phyloP scores from a whole-genome alignment of 2,888 invertebrate genomes.

The Ctena decussata region DNA sequence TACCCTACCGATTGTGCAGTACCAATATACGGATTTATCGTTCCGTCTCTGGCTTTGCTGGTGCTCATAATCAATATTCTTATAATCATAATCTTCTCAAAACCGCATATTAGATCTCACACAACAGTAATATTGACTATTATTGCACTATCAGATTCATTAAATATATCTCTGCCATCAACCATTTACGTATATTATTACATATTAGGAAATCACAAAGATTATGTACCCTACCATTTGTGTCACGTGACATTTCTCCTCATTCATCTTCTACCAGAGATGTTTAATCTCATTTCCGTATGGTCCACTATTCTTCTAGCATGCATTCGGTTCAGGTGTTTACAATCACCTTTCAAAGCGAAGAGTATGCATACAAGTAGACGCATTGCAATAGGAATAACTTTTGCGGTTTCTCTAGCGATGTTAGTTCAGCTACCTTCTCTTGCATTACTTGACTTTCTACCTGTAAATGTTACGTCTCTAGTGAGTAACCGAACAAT shows the following conservation, averaged over 20 bases:
- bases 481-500: neutral
- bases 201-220: slow-evolving; percentile 19
- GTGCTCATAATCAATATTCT: slow-evolving; percentile 18
- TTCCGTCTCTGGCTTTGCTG: slow-evolving; percentile 33
- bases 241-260: slow-evolving; percentile 17
- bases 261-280: neutral
- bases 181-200: slow-evolving; percentile 24
- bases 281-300: slow-evolving; percentile 34
- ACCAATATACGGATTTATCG: slow-evolving; percentile 31
- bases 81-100: slow-evolving; percentile 24
- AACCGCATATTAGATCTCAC: slow-evolving; percentile 29
- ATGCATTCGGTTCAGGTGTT: slow-evolving; percentile 32
- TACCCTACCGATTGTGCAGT: slow-evolving; percentile 17
- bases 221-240: slow-evolving; percentile 11
- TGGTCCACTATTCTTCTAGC: slow-evolving; percentile 47
- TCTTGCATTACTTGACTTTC: slow-evolving; percentile 22
- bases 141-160: slow-evolving; percentile 34
- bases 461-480: neutral
- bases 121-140: slow-evolving; percentile 35
- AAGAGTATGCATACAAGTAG: neutral
- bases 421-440: slow-evolving; percentile 29
- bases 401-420: slow-evolving; percentile 3
- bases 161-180: slow-evolving; percentile 32
- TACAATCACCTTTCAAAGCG: slow-evolving; percentile 31
- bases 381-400: neutral